Percentiles rank a stretch among this genome's conserved stretches.
These are phyloP conservation scores for Epinephelus cyanopodus DNA, from an alignment of 2,113 vertebrate species.

Conservation along the genomic window DNA sequence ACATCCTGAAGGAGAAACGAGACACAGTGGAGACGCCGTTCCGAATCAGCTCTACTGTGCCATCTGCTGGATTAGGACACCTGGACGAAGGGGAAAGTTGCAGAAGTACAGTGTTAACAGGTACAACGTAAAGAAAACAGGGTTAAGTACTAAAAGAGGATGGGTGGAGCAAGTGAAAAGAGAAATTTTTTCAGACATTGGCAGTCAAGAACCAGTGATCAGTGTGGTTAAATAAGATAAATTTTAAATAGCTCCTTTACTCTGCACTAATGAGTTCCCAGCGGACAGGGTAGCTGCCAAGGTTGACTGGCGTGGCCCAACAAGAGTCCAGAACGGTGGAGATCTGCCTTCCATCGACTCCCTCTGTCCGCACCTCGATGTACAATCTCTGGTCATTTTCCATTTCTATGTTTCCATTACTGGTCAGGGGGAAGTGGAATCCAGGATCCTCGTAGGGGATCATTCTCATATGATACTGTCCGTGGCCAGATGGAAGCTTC, in stretches of 20 bases:
- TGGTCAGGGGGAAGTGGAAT: constrained; percentile 62
- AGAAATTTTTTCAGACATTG: neutral
- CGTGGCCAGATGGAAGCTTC: constrained; percentile 66
- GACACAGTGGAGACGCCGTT: constrained; percentile 74
- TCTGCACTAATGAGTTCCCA: constrained; percentile 76
- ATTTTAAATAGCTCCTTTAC: constrained; percentile 50
- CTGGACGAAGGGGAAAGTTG: constrained; percentile 46
- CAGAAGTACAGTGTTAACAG: neutral
- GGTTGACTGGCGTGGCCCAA: constrained; percentile 78
- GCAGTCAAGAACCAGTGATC: too few species aligned
- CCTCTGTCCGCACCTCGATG: constrained; percentile 66
- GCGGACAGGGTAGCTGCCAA: constrained; percentile 36
- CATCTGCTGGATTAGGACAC: constrained; percentile 75
- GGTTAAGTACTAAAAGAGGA: neutral
- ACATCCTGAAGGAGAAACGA: constrained; percentile 81
- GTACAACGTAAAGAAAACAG: neutral
- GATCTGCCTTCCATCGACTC: constrained; percentile 73
- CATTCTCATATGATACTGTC: constrained; percentile 70
- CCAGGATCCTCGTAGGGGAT: constrained; percentile 67
- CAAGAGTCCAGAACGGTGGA: constrained; percentile 74
- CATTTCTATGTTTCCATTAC: constrained; percentile 28
- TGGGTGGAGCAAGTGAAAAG: neutral
- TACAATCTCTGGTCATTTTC: constrained; percentile 68
- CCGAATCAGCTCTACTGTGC: constrained; percentile 70
- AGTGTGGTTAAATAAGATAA: neutral